Percentiles rank a stretch among this genome's conserved stretches.
Evolutionary conservation across 1,140 invertebrate genomes (phyloP).

Genomic region (Zaprionus ghesquierei): DNA sequence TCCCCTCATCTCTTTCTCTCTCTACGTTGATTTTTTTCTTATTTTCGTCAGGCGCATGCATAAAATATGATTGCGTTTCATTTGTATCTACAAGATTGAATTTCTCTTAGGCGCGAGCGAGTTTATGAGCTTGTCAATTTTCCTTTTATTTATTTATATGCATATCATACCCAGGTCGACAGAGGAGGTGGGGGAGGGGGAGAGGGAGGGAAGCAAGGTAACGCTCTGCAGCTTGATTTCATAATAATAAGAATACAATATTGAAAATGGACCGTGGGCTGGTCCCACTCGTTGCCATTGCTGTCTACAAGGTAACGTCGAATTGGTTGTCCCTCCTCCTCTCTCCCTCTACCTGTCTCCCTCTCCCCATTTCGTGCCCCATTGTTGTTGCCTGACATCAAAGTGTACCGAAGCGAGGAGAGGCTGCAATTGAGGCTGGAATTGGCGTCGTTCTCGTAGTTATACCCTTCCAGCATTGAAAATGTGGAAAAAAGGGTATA

Average conservation of each 20-base stretch:
- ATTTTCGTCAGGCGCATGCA: constrained; percentile 62
- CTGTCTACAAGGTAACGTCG: not conserved
- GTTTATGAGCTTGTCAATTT: constrained; percentile 80
- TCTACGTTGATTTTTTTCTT: constrained; percentile 1
- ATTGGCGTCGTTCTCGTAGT: constrained; percentile 34
- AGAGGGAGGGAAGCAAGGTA: not conserved
- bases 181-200: not conserved
- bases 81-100: constrained; percentile 79
- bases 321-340: not conserved
- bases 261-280: constrained; percentile 54
- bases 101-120: constrained; percentile 76
- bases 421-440: constrained; percentile 40
- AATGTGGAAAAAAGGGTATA: too few relatives aligned
- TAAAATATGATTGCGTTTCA: constrained; percentile 81
- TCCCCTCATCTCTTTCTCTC: not conserved
- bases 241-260: constrained; percentile 62
- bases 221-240: constrained; percentile 49
- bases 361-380: not conserved
- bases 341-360: not conserved
- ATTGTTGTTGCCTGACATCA: constrained; percentile 57
- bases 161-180: constrained; percentile 52
- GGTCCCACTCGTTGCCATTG: constrained; percentile 18
- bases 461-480: too few relatives aligned
- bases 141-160: constrained; percentile 76
- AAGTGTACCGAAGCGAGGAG: constrained; percentile 61